Evolutionary conservation across 30 jellyfish, hydroid and myxozoan species (phyloP).

Genomic region (Aurelia coerulea): DNA sequence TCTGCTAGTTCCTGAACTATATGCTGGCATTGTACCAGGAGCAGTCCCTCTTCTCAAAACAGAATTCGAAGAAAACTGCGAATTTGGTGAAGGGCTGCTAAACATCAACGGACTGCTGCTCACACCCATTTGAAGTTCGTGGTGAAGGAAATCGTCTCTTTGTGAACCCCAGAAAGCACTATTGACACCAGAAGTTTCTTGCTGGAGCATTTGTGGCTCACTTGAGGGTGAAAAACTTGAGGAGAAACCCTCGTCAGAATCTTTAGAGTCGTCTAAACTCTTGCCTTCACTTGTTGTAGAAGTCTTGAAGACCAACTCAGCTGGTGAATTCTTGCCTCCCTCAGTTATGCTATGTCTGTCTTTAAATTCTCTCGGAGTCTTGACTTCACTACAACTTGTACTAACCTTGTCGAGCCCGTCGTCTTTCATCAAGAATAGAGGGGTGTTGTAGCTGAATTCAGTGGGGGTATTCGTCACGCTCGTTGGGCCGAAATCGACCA

Average conservation of each 20-base stretch:
- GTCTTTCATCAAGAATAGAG: slow-evolving; percentile 82
- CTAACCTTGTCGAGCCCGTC: slow-evolving; percentile 61
- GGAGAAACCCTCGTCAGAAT: slow-evolving; percentile 99
- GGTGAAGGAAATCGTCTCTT: slow-evolving; percentile 94
- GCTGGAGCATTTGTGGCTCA: slow-evolving; percentile 97
- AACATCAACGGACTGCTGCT: slow-evolving; percentile 79
- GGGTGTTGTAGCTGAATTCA: slow-evolving; percentile 86
- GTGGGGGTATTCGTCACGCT: slow-evolving; percentile 93
- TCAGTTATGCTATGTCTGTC: slow-evolving; percentile 47
- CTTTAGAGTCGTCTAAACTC: slow-evolving; percentile 96
- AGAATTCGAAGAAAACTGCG: slow-evolving; percentile 46
- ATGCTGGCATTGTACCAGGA: slow-evolving; percentile 73
- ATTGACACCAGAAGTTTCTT: slow-evolving; percentile 80
- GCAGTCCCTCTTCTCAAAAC: slow-evolving; percentile 52
- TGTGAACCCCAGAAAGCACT: slow-evolving; percentile 92
- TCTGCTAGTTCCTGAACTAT: slow-evolving; percentile 63
- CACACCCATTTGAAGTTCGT: slow-evolving; percentile 84
- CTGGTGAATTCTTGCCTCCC: slow-evolving; percentile 49
- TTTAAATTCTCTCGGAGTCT: slow-evolving; percentile 70
- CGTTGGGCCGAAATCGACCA: slow-evolving; percentile 99
- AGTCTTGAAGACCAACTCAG: slow-evolving; percentile 73
- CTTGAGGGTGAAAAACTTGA: slow-evolving; percentile 99
- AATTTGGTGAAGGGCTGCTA: slow-evolving; percentile 56
- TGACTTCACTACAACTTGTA: slow-evolving; percentile 50
- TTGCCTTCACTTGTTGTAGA: slow-evolving; percentile 57